Base-by-base conservation (phyloP, 2,888 invertebrate genomes). In the Hipparchia sbordonii region DNA sequence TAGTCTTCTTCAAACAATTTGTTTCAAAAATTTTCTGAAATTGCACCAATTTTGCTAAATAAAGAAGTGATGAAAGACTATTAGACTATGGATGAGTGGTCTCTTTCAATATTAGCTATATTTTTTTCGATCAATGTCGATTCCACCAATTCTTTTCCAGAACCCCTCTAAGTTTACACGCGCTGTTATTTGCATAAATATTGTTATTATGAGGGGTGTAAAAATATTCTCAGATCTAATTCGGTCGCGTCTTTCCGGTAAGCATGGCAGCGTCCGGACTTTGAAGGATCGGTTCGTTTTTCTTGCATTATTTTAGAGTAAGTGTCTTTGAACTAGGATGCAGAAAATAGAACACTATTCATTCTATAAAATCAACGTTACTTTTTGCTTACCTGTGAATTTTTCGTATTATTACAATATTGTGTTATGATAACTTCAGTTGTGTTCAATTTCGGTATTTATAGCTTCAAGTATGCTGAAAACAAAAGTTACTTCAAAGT, bases 161-260 rank as follows among this genome's bases (percentile, higher is more conserved):
- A 51, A 7, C 51, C 84, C 87, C 88, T 90, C 90, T 85, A 84
- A 86, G 88, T 90, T 89, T 90, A 92, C 92, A 92, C 88, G 90
- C 91, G 90, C 87, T 89, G 84, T 90, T 93, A 93, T 93, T 93
- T 93, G 93, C 93, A 92, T 93, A 91, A 90, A 89, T 87, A 87
- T 90, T 90, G 91, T 90, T 90, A 86, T 82, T 75, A 79, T 80
- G 83, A 84, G 87, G 88, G 90, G 89, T 85, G 85, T 91, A 91
- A 91, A 93, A 93, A 93, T 93, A 60, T 6, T 8, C n/a, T 92
- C 87, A 89, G 90, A 92, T 93, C 93, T 93, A 92, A 93, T 92
- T 93, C 89, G 85, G 91, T 92, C 33, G 83, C 86, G 81, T 80
- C 87, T 89, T 91, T 91, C 92, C 92, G 89, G 89, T 89, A 81